A percentile compares a stretch with the other conserved stretches of the same genome.
phyloP scores from a whole-genome alignment of 2,888 invertebrate species.

The Invenusta paracnida region DNA sequence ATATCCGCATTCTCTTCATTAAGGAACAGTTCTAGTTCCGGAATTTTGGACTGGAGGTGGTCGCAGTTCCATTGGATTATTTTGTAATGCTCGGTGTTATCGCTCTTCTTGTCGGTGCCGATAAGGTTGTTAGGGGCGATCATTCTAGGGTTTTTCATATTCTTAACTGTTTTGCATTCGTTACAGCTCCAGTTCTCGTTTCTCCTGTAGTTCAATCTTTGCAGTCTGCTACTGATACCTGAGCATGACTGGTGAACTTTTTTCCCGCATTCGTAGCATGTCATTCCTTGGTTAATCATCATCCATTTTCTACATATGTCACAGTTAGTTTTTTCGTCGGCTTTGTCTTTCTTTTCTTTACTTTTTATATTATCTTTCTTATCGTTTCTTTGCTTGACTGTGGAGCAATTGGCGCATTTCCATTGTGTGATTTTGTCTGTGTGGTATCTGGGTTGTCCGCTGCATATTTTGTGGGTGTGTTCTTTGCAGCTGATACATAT shows the following conservation, averaged over 20 bases:
- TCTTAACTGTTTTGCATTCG: background rate
- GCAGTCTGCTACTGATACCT: background rate
- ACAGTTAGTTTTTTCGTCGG: background rate
- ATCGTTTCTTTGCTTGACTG: too few relatives aligned
- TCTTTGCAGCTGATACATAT: background rate
- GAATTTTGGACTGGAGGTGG: background rate
- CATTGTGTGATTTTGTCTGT: background rate
- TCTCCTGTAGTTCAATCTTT: background rate
- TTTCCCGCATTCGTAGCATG: background rate
- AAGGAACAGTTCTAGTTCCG: constrained; percentile 13
- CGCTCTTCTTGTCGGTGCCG: background rate
- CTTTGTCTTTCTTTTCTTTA: background rate
- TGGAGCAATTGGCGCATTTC: background rate
- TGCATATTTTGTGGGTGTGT: background rate
- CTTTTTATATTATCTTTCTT: too few relatives aligned
- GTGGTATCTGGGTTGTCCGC: background rate
- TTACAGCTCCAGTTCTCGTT: constrained; percentile 1
- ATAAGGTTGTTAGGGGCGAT: background rate
- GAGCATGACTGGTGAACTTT: background rate
- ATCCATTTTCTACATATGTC: constrained; percentile 14
- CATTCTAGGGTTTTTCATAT: background rate
- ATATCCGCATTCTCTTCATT: background rate
- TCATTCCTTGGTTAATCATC: background rate
- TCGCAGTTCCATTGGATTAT: constrained; percentile 1
- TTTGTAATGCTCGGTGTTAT: too few relatives aligned